phyloP scores from a whole-genome alignment of 2,888 invertebrate species.

The Tuta absoluta region DNA sequence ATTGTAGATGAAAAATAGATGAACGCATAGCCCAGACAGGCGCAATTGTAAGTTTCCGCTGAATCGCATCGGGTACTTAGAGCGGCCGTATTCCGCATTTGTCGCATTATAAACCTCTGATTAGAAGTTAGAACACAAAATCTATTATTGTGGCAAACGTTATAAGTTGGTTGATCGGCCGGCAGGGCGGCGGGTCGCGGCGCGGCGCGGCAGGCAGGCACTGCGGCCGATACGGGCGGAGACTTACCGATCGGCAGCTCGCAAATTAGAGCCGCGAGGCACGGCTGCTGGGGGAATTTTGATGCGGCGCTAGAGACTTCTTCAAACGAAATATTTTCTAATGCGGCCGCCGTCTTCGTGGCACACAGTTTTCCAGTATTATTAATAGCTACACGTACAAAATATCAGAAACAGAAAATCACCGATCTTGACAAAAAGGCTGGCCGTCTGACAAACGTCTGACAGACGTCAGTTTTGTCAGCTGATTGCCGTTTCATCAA shows the following conservation, averaged over 20 bases:
- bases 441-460: slow-evolving; percentile 4
- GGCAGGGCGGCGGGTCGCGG: not conserved
- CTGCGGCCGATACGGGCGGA: not conserved
- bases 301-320: slow-evolving; percentile 39
- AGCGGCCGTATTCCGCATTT: not conserved
- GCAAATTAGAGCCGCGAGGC: slow-evolving; percentile 62
- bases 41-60: not conserved
- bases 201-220: not conserved
- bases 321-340: slow-evolving; percentile 13
- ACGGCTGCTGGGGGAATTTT: slow-evolving; percentile 72
- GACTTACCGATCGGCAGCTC: slow-evolving; percentile 65
- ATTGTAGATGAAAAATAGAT: not conserved
- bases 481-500: slow-evolving; percentile 21
- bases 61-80: not conserved
- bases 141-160: not conserved
- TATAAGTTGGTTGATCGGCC: not conserved
- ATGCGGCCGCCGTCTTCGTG: slow-evolving; percentile 8
- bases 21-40: not conserved
- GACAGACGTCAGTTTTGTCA: slow-evolving; percentile 27
- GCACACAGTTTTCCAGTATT: slow-evolving; percentile 6
- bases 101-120: not conserved
- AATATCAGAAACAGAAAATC: slow-evolving; percentile 24
- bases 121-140: not conserved
- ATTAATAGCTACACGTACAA: slow-evolving; percentile 16
- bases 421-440: slow-evolving; percentile 23